Evolutionary conservation across 1,140 invertebrate species (phyloP), one percentile per base, ranked within the genome.

Genomic region (Eubasilissa regina): DNA sequence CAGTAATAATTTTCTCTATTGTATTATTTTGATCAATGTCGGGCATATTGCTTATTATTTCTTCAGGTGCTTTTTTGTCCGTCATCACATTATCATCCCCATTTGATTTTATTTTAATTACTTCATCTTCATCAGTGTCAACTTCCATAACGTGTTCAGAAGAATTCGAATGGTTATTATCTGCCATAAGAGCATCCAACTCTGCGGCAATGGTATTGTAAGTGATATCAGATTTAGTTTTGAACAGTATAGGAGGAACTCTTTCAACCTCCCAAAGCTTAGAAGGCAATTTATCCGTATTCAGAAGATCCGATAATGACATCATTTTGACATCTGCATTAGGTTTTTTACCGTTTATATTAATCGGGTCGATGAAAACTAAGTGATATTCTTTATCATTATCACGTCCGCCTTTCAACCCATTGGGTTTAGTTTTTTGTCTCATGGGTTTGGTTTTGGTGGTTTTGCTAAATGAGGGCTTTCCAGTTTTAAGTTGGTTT

Each of bases 201-300:
- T 89, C 88, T 13, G 88, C 89, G 53, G 87, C 89, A 83, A 89
- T 89, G 53, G 87, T 83, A 77, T 89, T 88, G 86, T 89, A 89
- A 3, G 88, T 87, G 84, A 87, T 86, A 80, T 89, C 87, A 4
- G 84, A 84, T 83, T 87, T 68, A 13, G 76, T 80, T 83, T 82
- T 86, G 86, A 11, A 86, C 80, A 86, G 85, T 66, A 81, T 81
- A 80, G 86, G 87, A 13, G 88, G 88, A 75, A 87, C 86, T 76
- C 86, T 88, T 56, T 89, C 88, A 79, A 89, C 87, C 76, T 84
- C 85, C 89, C 89, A 89, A 13, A 89, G 87, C 44, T 86, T 83
- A 13, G 85, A 85, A 11, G 89, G 89, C 17, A 89, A 83, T 79
- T 87, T 83, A 80, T 80, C 86, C 72, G 85, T 84, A 79, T 87